phyloP scores from a whole-genome alignment of 2,888 invertebrate genomes.

The Calliopum simillimum region DNA sequence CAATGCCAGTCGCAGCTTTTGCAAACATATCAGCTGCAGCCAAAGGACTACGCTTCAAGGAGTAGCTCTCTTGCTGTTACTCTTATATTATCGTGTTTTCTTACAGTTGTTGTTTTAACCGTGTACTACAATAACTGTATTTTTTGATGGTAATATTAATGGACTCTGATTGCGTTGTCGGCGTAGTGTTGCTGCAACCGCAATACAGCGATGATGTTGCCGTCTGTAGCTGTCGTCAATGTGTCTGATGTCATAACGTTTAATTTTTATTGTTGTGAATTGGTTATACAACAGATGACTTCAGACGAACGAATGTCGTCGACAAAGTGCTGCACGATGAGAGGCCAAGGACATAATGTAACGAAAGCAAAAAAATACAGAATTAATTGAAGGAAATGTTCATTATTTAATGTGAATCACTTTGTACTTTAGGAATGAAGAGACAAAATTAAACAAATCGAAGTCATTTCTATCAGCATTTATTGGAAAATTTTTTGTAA shows the following conservation, averaged over 20 bases:
- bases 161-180: not conserved
- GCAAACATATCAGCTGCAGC: conserved; percentile 1
- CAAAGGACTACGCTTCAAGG: not conserved
- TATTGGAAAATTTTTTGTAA: no score
- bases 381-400: no score
- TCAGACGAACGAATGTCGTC: not conserved
- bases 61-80: not conserved
- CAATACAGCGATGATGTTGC: not conserved
- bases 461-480: no score
- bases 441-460: no score
- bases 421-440: no score
- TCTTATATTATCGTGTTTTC: not conserved
- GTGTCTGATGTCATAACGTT: not conserved
- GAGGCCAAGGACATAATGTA: not conserved
- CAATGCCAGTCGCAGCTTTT: no score
- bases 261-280: not conserved
- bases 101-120: not conserved
- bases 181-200: not conserved
- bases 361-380: no score
- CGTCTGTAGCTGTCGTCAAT: not conserved
- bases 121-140: not conserved
- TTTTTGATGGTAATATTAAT: not conserved
- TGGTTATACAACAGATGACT: not conserved
- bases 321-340: not conserved
- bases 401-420: no score